Evolutionary conservation across 2,888 invertebrate genomes (phyloP).

Genomic region (Callimorpha dominula): DNA sequence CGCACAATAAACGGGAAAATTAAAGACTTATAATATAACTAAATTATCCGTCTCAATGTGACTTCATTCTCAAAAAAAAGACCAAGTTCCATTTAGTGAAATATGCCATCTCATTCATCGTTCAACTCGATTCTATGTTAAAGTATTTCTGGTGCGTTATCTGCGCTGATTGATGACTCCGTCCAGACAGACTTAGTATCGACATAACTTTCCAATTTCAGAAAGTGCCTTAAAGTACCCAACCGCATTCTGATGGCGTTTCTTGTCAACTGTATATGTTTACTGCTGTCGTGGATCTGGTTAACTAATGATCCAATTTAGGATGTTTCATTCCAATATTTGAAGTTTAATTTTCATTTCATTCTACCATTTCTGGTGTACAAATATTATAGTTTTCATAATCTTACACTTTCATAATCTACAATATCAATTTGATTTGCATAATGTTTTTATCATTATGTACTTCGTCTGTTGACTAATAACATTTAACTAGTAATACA

Average conservation of each 20-base stretch:
- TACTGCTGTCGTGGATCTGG: not conserved
- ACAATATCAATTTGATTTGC: too few relatives aligned
- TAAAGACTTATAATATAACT: too few relatives aligned
- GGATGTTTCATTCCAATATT: too few relatives aligned
- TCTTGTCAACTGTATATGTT: slow-evolving; percentile 2
- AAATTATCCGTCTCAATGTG: slow-evolving; percentile 1
- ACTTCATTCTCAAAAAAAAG: slow-evolving; percentile 11
- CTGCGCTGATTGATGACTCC: slow-evolving; percentile 46
- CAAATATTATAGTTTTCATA: too few relatives aligned
- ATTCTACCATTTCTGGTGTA: too few relatives aligned
- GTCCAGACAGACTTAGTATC: slow-evolving; percentile 30
- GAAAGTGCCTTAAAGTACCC: not conserved
- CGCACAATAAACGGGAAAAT: not conserved
- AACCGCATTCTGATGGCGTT: not conserved
- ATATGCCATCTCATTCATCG: slow-evolving; percentile 20
- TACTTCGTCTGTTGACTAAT: not conserved
- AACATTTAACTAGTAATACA: too few relatives aligned
- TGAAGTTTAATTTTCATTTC: too few relatives aligned
- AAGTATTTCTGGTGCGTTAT: slow-evolving; percentile 36
- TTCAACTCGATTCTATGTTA: slow-evolving; percentile 41
- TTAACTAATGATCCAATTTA: not conserved
- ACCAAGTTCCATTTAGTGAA: slow-evolving; percentile 8
- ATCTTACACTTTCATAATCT: too few relatives aligned
- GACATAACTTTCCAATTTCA: slow-evolving; percentile 33
- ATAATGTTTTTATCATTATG: too few relatives aligned